phyloP scores from a whole-genome alignment of 92 coral and sea anemone species.

The Diadumene lineata region DNA sequence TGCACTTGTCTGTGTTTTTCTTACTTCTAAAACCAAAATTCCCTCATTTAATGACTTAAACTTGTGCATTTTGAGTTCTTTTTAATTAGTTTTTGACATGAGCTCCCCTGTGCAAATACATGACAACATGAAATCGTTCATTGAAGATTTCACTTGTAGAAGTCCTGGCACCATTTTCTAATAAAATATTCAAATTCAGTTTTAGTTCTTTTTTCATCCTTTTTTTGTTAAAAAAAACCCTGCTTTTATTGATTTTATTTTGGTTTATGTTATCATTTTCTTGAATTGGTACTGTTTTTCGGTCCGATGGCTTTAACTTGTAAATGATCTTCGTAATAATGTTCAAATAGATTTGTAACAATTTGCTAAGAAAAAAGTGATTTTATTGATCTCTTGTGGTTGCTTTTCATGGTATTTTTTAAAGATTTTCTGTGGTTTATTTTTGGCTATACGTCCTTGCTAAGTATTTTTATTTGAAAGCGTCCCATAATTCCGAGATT shows the following conservation, averaged over 20 bases:
- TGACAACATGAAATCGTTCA: neutral
- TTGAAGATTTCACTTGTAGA: constrained; percentile 19
- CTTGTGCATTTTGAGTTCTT: constrained; percentile 11
- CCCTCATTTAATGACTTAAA: constrained; percentile 14
- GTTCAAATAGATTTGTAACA: neutral
- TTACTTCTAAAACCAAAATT: constrained; percentile 5
- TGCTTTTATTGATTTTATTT: neutral
- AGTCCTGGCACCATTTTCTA: constrained; percentile 1
- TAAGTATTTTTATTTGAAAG: too few species aligned
- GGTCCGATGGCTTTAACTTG: too few species aligned
- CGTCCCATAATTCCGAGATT: too few species aligned
- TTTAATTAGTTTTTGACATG: constrained; percentile 42
- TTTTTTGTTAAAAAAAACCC: too few species aligned
- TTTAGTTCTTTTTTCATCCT: too few species aligned
- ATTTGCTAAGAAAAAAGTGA: too few species aligned
- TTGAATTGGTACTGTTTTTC: neutral
- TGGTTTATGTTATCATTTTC: neutral
- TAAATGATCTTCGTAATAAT: neutral
- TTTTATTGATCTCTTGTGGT: too few species aligned
- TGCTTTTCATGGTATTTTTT: too few species aligned
- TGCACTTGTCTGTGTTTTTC: constrained; percentile 1
- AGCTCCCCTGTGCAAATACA: constrained; percentile 29
- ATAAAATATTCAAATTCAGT: neutral
- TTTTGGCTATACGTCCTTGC: too few species aligned
- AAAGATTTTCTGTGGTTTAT: constrained; percentile 10